These are phyloP conservation scores for Crotalus viridis DNA, from an alignment of 2,113 vertebrate species.

Conservation along the genomic window DNA sequence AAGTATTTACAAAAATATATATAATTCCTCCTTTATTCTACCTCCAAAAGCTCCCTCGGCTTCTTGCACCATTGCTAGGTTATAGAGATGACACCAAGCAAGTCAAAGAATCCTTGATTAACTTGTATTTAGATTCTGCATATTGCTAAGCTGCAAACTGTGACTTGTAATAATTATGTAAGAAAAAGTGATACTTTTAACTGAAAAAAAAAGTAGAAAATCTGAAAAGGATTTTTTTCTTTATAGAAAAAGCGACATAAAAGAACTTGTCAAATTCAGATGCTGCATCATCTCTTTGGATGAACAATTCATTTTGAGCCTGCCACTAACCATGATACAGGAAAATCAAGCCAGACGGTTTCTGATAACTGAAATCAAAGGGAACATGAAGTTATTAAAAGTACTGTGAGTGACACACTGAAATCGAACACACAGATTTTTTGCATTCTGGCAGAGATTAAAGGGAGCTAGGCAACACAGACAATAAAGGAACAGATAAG, in stretches of 20 bases:
- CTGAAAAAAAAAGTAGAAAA: neutral
- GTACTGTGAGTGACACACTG: slow-evolving; percentile 16
- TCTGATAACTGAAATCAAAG: slow-evolving; percentile 30
- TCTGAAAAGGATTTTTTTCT: neutral
- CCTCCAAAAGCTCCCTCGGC: neutral
- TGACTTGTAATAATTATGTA: neutral
- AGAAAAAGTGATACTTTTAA: neutral
- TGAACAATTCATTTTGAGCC: slow-evolving; percentile 9
- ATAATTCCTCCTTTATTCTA: neutral
- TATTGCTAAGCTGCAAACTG: neutral
- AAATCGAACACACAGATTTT: slow-evolving; percentile 26
- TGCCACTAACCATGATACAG: neutral
- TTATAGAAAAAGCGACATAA: neutral
- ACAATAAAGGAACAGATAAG: slow-evolving; percentile 31
- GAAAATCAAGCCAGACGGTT: neutral
- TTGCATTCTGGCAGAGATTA: slow-evolving; percentile 30
- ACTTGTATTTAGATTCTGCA: neutral
- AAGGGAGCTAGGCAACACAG: slow-evolving; percentile 23
- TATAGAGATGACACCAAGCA: neutral
- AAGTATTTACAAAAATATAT: neutral
- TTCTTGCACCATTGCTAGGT: neutral
- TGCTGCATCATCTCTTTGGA: neutral
- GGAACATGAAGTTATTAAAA: slow-evolving; percentile 32
- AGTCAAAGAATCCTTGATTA: neutral
- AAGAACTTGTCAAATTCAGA: slow-evolving; percentile 10